phyloP scores from a whole-genome alignment of 2,797 vertebrate genomes.

The Takifugu ocellatus region DNA sequence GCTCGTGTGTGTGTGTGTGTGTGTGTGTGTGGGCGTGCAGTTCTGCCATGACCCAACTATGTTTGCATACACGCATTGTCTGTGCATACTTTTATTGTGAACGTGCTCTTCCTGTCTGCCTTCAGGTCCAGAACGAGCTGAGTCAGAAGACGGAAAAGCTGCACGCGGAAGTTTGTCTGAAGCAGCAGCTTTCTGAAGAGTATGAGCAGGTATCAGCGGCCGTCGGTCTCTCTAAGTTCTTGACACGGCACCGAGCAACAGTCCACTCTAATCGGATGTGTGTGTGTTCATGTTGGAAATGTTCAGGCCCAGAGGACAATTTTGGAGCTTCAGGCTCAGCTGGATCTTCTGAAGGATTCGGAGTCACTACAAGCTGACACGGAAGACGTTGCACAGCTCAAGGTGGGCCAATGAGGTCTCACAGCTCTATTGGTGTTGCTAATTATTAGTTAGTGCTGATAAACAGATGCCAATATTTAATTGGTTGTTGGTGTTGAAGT shows the following conservation, averaged over 20 bases:
- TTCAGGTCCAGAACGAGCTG: slow-evolving; percentile 79
- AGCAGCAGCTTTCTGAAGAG: slow-evolving; percentile 77
- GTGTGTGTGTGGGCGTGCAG: slow-evolving; percentile 1
- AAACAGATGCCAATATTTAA: neutral
- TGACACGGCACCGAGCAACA: neutral
- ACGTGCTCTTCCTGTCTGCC: slow-evolving; percentile 2
- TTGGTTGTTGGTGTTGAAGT: no score
- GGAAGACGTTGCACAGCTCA: slow-evolving; percentile 79
- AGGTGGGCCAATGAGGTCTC: slow-evolving; percentile 69
- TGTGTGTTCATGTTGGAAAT: slow-evolving; percentile 1
- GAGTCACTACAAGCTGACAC: slow-evolving; percentile 61
- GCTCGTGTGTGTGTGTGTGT: slow-evolving; percentile 23
- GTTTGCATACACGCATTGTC: slow-evolving; percentile 18
- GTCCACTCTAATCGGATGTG: neutral
- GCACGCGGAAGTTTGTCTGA: slow-evolving; percentile 72
- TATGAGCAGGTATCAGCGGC: slow-evolving; percentile 79
- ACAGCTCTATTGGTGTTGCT: neutral
- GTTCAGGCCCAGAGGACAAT: slow-evolving; percentile 80
- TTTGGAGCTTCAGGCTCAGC: slow-evolving; percentile 81
- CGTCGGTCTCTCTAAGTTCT: rapidly evolving
- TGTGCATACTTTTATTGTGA: slow-evolving; percentile 3
- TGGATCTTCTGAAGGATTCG: slow-evolving; percentile 80
- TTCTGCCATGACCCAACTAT: slow-evolving; percentile 18
- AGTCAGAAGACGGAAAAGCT: slow-evolving; percentile 72
- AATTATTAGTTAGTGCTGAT: neutral